These are phyloP conservation scores for Phylloscopus collybita DNA, from an alignment of 2,797 vertebrate species.

Conservation along the genomic window DNA sequence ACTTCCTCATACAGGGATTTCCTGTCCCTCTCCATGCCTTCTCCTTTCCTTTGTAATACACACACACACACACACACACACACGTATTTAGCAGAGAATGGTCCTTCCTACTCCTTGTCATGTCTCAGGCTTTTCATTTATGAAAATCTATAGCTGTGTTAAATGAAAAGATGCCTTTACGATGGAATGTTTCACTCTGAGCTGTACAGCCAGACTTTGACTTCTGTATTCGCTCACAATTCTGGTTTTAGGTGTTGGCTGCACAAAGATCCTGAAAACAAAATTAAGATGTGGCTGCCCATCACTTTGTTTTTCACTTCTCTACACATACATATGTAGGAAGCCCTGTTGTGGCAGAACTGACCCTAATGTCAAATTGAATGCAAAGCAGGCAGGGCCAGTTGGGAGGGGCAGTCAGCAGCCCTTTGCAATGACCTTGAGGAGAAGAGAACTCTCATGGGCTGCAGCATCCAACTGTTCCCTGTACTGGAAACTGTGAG, in stretches of 20 bases:
- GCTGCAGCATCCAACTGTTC: background rate
- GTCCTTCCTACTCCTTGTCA: background rate
- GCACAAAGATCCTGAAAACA: background rate
- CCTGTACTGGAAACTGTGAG: background rate
- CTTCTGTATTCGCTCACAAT: background rate
- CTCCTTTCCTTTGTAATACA: background rate
- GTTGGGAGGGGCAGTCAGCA: background rate
- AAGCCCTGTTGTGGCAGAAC: background rate
- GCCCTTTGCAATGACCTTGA: background rate
- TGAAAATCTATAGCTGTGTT: background rate
- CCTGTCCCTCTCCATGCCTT: background rate
- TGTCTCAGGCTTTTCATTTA: background rate
- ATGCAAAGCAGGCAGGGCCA: background rate
- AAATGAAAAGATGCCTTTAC: background rate
- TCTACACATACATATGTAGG: background rate
- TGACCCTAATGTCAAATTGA: background rate
- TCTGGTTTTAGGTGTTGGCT: background rate
- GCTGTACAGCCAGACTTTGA: background rate
- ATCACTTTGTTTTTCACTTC: background rate
- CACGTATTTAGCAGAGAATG: background rate
- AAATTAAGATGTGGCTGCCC: background rate
- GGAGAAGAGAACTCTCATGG: background rate
- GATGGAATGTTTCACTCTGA: background rate
- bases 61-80: too few relatives aligned
- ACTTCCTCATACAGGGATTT: background rate